Conservation (phyloP, 2,113 vertebrate genomes). For the Vimba vimba region DNA sequence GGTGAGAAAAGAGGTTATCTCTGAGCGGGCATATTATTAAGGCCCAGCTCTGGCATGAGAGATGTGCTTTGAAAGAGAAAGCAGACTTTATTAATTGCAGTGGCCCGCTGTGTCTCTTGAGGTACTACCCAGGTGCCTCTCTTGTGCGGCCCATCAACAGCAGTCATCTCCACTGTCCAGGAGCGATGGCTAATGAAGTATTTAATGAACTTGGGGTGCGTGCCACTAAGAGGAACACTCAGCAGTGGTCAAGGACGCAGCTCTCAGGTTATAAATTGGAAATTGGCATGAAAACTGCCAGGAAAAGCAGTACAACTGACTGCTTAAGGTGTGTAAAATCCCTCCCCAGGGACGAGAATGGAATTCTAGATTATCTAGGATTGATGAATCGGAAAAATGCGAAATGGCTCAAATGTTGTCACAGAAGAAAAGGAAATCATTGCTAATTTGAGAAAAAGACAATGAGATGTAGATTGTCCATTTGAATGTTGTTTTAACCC, state of each 20-base stretch:
- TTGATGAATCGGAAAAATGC: slow-evolving; percentile 35
- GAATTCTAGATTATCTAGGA: slow-evolving; percentile 26
- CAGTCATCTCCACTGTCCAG: slow-evolving; percentile 33
- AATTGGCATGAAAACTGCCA: slow-evolving; percentile 34
- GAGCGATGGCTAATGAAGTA: slow-evolving; percentile 53
- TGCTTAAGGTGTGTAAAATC: slow-evolving; percentile 42
- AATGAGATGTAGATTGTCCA: not conserved
- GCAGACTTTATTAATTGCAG: slow-evolving; percentile 50
- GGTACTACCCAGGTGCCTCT: slow-evolving; percentile 34
- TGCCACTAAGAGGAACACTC: slow-evolving; percentile 37
- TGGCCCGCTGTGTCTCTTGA: slow-evolving; percentile 38
- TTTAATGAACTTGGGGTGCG: slow-evolving; percentile 53
- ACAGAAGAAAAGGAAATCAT: slow-evolving; percentile 5
- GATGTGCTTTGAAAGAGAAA: slow-evolving; percentile 54
- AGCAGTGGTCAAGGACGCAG: slow-evolving; percentile 44
- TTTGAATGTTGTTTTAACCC: not conserved
- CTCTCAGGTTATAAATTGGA: slow-evolving; percentile 32
- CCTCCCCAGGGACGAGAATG: not conserved
- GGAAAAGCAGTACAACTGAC: slow-evolving; percentile 28
- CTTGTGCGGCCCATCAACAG: slow-evolving; percentile 46
- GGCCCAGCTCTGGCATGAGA: slow-evolving; percentile 39
- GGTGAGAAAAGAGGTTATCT: slow-evolving; percentile 58
- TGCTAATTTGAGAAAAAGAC: not conserved
- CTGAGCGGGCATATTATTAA: slow-evolving; percentile 51
- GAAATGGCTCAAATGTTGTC: not conserved